phyloP scores from a whole-genome alignment of 23 tunicate species.

The Ascidia mentula region DNA sequence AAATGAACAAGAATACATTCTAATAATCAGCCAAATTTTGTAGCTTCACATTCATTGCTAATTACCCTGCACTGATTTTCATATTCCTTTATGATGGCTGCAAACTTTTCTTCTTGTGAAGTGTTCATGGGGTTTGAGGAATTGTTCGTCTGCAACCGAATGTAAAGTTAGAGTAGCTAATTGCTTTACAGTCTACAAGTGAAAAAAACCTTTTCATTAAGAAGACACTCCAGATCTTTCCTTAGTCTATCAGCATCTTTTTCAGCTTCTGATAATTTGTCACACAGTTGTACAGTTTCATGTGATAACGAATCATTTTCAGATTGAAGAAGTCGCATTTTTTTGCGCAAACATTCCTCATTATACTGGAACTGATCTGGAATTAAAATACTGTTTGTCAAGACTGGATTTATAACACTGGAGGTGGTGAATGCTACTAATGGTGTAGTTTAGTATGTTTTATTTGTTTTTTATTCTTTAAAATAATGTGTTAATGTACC shows the following conservation, averaged over 20 bases:
- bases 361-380: slow-evolving; percentile 18
- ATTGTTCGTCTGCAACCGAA: slow-evolving; percentile 15
- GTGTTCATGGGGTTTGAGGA: slow-evolving; percentile 49
- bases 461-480: no score
- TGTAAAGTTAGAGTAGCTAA: neutral
- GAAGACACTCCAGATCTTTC: slow-evolving; percentile 78
- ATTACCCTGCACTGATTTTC: slow-evolving; percentile 83
- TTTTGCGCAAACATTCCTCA: slow-evolving; percentile 40
- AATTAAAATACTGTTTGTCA: neutral
- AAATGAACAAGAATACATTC: no score
- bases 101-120: slow-evolving; percentile 91
- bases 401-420: no score
- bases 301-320: slow-evolving; percentile 61
- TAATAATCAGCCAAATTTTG: no score
- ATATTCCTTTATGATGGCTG: slow-evolving; percentile 80
- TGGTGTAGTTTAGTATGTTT: no score
- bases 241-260: slow-evolving; percentile 66
- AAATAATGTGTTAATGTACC: no score
- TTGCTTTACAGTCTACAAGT: no score
- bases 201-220: slow-evolving; percentile 60
- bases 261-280: slow-evolving; percentile 49
- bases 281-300: slow-evolving; percentile 39
- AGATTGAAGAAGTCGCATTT: slow-evolving; percentile 41
- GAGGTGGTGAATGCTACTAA: no score
- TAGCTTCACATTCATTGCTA: no score